Evolutionary conservation across 2,888 invertebrate species (phyloP).

Genomic region (Eupithecia subfuscata): DNA sequence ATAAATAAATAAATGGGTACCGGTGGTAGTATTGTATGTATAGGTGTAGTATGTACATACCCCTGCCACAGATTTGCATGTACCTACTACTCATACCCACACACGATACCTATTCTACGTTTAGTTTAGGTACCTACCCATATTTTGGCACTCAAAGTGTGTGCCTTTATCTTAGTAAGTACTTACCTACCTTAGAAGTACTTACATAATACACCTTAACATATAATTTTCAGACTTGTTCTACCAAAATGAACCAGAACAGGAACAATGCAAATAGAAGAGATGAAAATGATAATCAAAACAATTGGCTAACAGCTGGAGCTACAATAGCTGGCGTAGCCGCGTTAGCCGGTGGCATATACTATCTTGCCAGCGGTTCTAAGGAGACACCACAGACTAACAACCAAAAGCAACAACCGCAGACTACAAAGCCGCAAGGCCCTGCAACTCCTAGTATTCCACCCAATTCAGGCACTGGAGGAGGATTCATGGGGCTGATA

Average conservation of each 20-base stretch:
- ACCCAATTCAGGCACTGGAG: not conserved
- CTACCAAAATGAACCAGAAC: conserved; percentile 26
- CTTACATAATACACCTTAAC: not conserved
- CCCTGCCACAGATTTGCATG: no score
- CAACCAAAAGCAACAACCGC: not conserved
- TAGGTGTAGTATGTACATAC: no score
- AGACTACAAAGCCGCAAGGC: not conserved
- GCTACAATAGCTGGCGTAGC: conserved; percentile 40
- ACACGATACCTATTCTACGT: no score
- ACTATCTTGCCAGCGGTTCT: conserved; percentile 36
- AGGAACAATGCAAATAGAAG: conserved; percentile 4
- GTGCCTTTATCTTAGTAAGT: not conserved
- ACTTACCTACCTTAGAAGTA: no score
- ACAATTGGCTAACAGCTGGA: conserved; percentile 12
- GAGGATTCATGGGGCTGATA: conserved; percentile 15
- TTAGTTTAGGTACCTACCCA: no score
- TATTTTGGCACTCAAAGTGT: no score
- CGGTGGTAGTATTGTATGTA: no score
- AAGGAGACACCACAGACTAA: conserved; percentile 4
- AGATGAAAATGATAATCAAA: conserved; percentile 18
- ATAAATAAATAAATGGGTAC: no score
- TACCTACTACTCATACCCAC: no score
- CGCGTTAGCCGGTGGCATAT: conserved; percentile 38
- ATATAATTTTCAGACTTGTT: not conserved
- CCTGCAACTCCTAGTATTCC: not conserved